Conservation (phyloP, 37 sponge, comb jelly and placozoan species). For the Spongilla lacustris region DNA sequence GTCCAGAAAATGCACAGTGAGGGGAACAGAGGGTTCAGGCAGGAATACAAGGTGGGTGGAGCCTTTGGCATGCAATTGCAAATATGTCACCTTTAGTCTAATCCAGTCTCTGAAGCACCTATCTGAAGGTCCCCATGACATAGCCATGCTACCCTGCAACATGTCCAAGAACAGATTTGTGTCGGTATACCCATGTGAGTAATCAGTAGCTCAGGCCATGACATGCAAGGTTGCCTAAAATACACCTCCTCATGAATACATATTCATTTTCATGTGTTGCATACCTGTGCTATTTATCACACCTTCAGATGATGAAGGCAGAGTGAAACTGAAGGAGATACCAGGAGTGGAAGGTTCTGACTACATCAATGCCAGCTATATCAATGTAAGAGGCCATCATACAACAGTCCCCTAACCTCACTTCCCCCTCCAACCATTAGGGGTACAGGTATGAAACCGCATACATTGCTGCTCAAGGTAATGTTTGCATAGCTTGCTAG, state of each 20-base stretch:
- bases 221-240: no score
- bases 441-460: conserved; percentile 6
- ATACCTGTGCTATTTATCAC: no score
- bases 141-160: conserved; percentile 27
- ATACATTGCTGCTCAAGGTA: conserved; percentile 36
- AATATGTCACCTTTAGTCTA: not conserved
- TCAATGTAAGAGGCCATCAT: conserved; percentile 7
- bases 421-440: not conserved
- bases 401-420: not conserved
- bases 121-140: conserved; percentile 20
- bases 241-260: no score
- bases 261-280: no score
- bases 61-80: not conserved
- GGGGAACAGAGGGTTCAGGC: conserved; percentile 41
- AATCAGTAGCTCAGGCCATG: no score
- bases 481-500: not conserved
- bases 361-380: conserved; percentile 35
- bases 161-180: conserved; percentile 51
- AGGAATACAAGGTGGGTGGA: conserved; percentile 48
- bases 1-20: conserved; percentile 29
- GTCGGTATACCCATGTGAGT: conserved; percentile 58
- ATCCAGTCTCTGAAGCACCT: conserved; percentile 13
- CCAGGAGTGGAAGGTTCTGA: conserved; percentile 10
- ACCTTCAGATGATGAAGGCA: conserved; percentile 6
- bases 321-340: conserved; percentile 12